Base-by-base conservation (phyloP, 2,888 invertebrate genomes). In the Craniophora ligustri region DNA sequence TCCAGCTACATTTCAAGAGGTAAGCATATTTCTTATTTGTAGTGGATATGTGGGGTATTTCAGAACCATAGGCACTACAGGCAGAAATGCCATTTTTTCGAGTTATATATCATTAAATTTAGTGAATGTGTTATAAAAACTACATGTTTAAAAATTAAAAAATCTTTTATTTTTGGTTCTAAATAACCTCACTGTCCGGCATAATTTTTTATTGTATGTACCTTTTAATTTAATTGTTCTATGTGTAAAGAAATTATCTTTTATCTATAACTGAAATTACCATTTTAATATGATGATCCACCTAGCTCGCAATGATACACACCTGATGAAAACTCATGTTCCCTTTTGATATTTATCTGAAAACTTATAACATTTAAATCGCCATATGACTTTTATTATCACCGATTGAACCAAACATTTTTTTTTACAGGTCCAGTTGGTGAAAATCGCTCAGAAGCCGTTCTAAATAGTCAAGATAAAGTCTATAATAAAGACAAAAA, bases 231-330 rank as follows among this genome's bases (percentile, higher is more conserved):
- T 1, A n/a, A 5, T n/a, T n/a, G 5, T n/a, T n/a, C n/a, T n/a
- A n/a, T n/a, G n/a, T n/a, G n/a, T n/a, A n/a, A n/a, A n/a, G n/a
- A n/a, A n/a, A n/a, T n/a, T n/a, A n/a, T n/a, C n/a, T n/a, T n/a
- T n/a, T n/a, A n/a, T n/a, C n/a, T n/a, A n/a, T n/a, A n/a, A n/a
- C n/a, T n/a, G n/a, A n/a, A n/a, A n/a, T n/a, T n/a, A n/a, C n/a
- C n/a, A n/a, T 1, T 30, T 34, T 36, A 41, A 14, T 58, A 94
- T 94, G 94, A 94, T 94, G 94, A 94, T 87, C 85, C 91, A 94
- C 94, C 92, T 94, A 94, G 94, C 94, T 94, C 94, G 94, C 94
- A 94, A 94, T 94, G 94, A 94, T 78, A 94, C 91, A 92, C 64
- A 93, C 73, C 88, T 94, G 94, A 94, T 93, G 94, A 94, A 87